Conservation (phyloP, 2,797 vertebrate species). For the Melanogrammus aeglefinus region DNA sequence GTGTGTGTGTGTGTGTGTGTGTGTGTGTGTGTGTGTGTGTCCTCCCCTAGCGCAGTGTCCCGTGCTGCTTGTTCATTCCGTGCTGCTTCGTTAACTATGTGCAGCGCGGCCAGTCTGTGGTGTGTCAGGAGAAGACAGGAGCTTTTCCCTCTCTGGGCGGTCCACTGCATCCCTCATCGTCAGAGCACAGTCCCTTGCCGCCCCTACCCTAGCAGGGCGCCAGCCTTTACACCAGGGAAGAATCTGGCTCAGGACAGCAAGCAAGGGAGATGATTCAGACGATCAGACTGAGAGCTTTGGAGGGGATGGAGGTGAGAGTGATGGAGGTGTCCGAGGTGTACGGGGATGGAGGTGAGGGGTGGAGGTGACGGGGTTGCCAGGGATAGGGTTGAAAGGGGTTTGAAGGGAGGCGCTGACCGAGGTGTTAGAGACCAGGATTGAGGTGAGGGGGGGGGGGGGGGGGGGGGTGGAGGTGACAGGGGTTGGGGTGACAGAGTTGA, state of each 20-base stretch:
- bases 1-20: too few species aligned
- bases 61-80: neutral
- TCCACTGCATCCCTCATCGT: neutral
- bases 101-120: neutral
- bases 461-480: neutral
- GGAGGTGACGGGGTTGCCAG: too few species aligned
- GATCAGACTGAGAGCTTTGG: neutral
- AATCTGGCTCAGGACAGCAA: neutral
- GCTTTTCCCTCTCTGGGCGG: neutral
- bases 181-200: neutral
- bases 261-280: neutral
- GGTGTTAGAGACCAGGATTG: neutral
- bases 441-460: neutral
- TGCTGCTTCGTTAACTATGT: neutral
- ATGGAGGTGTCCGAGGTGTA: neutral
- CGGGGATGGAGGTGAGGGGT: neutral
- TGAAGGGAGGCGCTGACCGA: too few species aligned
- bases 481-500: neutral
- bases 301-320: neutral
- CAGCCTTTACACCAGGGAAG: neutral
- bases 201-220: neutral
- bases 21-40: neutral
- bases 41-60: neutral
- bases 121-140: neutral
- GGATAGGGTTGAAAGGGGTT: too few species aligned